Conservation (phyloP, 1,140 invertebrate genomes). For the Samia ricini region DNA sequence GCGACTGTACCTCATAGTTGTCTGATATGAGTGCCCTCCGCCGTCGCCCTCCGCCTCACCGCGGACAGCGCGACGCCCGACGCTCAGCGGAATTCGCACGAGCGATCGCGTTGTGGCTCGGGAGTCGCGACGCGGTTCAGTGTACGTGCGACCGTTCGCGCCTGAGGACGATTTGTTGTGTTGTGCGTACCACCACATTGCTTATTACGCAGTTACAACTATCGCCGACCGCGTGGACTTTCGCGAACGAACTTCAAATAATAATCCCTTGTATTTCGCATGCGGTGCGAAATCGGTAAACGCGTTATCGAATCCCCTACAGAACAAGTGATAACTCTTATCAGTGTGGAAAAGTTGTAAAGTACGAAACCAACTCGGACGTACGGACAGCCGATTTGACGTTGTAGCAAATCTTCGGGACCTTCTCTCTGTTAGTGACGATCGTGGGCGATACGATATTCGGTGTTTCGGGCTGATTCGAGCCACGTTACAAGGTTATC, state of each 20-base stretch:
- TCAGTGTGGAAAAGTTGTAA: slow-evolving; percentile 64
- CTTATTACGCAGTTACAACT: slow-evolving; percentile 73
- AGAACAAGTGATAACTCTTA: slow-evolving; percentile 57
- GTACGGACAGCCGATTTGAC: slow-evolving; percentile 36
- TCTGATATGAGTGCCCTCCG: slow-evolving; percentile 55
- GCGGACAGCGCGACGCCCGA: slow-evolving; percentile 52
- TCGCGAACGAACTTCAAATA: slow-evolving; percentile 24
- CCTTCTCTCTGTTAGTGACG: slow-evolving; percentile 36
- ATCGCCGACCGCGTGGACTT: slow-evolving; percentile 66
- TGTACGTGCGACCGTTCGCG: slow-evolving; percentile 69
- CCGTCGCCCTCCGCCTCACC: slow-evolving; percentile 37
- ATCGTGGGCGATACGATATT: slow-evolving; percentile 46
- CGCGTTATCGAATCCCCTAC: slow-evolving; percentile 15
- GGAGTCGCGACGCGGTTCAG: slow-evolving; percentile 53
- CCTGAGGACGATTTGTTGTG: slow-evolving; percentile 50
- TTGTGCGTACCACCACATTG: slow-evolving; percentile 36
- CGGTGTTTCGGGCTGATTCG: slow-evolving; percentile 42
- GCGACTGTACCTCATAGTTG: slow-evolving; percentile 49
- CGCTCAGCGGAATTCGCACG: slow-evolving; percentile 63
- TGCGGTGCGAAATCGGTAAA: slow-evolving; percentile 7
- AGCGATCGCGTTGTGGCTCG: slow-evolving; percentile 36
- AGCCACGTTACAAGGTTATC: slow-evolving; percentile 76
- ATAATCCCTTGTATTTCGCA: slow-evolving; percentile 11
- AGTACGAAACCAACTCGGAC: slow-evolving; percentile 42
- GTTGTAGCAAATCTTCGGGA: slow-evolving; percentile 40